Percentiles rank a stretch among this genome's conserved stretches.
Evolutionary conservation across 2,113 vertebrate genomes (phyloP).

Genomic region (Ranitomeya variabilis): DNA sequence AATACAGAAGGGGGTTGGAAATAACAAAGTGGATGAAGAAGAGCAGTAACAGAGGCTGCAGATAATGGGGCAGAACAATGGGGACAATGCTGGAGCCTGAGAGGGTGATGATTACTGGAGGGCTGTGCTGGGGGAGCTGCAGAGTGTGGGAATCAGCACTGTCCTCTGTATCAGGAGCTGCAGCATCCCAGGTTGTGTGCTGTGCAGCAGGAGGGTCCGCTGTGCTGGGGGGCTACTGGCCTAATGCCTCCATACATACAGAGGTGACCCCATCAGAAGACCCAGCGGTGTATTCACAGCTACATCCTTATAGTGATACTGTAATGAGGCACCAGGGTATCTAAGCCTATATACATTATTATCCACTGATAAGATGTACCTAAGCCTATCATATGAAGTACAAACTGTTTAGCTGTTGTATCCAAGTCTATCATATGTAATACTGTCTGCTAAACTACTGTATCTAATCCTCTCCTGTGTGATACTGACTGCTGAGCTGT

Average conservation of each 20-base stretch:
- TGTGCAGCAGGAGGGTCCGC: too few relatives aligned
- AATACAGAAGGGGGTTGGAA: neutral
- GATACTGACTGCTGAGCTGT: neutral
- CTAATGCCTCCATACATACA: too few relatives aligned
- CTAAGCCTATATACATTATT: neutral
- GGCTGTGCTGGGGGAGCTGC: slow-evolving; percentile 11
- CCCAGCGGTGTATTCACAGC: too few relatives aligned
- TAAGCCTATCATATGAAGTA: neutral
- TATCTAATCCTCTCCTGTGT: neutral
- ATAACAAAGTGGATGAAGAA: neutral
- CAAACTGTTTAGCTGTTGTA: neutral
- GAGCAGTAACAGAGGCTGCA: neutral
- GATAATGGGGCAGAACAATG: slow-evolving; percentile 44
- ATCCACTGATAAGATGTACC: neutral
- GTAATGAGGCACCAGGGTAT: neutral
- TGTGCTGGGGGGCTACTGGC: too few relatives aligned
- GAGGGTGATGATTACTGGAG: neutral
- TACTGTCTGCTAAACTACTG: neutral
- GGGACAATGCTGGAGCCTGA: slow-evolving; percentile 12
- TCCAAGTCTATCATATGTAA: neutral
- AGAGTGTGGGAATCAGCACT: slow-evolving; percentile 43
- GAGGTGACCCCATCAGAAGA: too few relatives aligned
- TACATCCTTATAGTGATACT: neutral
- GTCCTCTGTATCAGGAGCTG: too few relatives aligned
- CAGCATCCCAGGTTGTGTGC: too few relatives aligned